These are phyloP conservation scores for Leucophenga montana DNA, from an alignment of 2,888 invertebrate genomes.

Conservation along the genomic window DNA sequence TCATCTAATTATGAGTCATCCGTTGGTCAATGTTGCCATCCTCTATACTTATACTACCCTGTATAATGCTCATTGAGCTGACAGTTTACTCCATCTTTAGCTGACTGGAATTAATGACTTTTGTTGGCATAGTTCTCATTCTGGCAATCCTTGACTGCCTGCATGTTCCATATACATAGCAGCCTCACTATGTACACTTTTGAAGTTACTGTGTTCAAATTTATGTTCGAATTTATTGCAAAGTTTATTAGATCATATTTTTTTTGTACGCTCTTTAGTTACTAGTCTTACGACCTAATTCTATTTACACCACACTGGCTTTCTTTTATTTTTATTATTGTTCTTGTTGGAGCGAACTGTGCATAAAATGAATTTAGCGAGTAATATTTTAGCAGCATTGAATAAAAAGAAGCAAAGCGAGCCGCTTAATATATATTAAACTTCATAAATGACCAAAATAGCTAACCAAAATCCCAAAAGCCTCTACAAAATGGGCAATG, in stretches of 20 bases:
- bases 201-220: slow-evolving; percentile 52
- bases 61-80: slow-evolving; percentile 40
- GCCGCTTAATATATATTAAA: slow-evolving; percentile 34
- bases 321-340: no score
- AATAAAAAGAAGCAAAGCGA: no score
- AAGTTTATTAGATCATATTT: slow-evolving; percentile 58
- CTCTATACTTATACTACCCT: background rate
- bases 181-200: background rate
- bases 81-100: slow-evolving; percentile 64
- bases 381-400: slow-evolving; percentile 14
- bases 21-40: slow-evolving; percentile 44
- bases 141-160: background rate
- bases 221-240: slow-evolving; percentile 66
- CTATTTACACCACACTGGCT: no score
- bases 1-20: slow-evolving; percentile 65
- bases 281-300: slow-evolving; percentile 9
- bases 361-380: slow-evolving; percentile 24
- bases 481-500: background rate
- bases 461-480: slow-evolving; percentile 25
- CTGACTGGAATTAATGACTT: slow-evolving; percentile 68
- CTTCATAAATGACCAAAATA: slow-evolving; percentile 65
- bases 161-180: no score
- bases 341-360: background rate
- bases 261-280: slow-evolving; percentile 42
- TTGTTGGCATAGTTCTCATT: slow-evolving; percentile 64